Percentiles rank a stretch among this genome's conserved stretches.
phyloP scores from a whole-genome alignment of 2,888 invertebrate species.

The Hanleya hanleyi region DNA sequence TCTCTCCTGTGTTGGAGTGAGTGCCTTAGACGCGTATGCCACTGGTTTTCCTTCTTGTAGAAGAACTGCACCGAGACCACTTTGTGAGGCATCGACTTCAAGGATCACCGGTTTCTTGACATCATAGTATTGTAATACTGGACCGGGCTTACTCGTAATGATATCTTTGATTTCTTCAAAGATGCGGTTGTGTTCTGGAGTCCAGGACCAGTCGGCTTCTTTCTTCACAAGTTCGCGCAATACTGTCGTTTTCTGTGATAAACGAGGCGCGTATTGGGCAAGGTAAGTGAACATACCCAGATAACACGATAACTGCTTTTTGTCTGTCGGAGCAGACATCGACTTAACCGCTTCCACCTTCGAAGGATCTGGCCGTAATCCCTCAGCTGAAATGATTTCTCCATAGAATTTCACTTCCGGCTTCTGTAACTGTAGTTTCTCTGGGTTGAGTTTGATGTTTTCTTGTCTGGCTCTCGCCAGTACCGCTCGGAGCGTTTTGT shows the following conservation, averaged over 20 bases:
- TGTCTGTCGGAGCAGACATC: too few relatives aligned
- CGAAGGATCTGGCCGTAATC: too few relatives aligned
- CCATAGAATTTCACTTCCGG: too few relatives aligned
- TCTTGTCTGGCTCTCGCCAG: too few relatives aligned
- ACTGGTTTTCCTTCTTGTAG: slow-evolving; percentile 28
- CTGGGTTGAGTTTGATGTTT: too few relatives aligned
- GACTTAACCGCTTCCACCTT: too few relatives aligned
- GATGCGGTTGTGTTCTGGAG: not conserved
- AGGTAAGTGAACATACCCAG: slow-evolving; percentile 36
- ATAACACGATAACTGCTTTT: slow-evolving; percentile 22
- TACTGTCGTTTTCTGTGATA: slow-evolving; percentile 17
- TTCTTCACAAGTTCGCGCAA: not conserved
- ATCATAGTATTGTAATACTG: slow-evolving; percentile 6
- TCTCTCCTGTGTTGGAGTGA: slow-evolving; percentile 16
- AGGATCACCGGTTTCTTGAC: not conserved
- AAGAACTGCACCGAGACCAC: slow-evolving; percentile 26
- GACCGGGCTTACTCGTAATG: not conserved
- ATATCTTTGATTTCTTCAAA: not conserved
- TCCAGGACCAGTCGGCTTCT: not conserved
- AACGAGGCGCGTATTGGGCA: slow-evolving; percentile 24
- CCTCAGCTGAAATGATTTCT: too few relatives aligned
- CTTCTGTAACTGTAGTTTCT: too few relatives aligned
- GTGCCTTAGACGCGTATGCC: slow-evolving; percentile 25
- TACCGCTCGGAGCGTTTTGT: too few relatives aligned
- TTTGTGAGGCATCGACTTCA: slow-evolving; percentile 25